Evolutionary conservation across 1,140 invertebrate genomes (phyloP).

Genomic region (Palaemon carinicauda): DNA sequence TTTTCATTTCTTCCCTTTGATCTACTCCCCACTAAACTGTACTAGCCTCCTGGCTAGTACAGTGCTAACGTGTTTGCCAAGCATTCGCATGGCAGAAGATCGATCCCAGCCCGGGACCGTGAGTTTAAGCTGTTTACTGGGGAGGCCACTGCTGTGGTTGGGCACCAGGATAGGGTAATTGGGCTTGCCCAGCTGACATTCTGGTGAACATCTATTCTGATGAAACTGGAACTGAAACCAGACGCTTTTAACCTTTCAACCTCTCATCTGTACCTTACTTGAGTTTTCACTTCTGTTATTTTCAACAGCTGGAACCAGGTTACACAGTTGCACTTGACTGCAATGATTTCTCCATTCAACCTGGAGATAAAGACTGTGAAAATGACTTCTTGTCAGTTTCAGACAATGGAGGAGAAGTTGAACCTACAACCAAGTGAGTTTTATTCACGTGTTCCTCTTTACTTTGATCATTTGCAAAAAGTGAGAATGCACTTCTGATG

Average conservation of each 20-base stretch:
- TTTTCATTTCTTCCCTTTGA: too few species aligned
- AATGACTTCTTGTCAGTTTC: conserved; percentile 36
- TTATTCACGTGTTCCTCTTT: background rate
- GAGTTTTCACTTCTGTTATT: background rate
- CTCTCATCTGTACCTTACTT: background rate
- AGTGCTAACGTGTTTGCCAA: too few species aligned
- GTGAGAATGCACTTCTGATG: background rate
- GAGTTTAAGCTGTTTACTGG: too few species aligned
- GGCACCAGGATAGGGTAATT: too few species aligned
- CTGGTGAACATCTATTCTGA: too few species aligned
- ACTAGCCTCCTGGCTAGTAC: too few species aligned
- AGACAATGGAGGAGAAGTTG: background rate
- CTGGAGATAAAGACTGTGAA: conserved; percentile 35
- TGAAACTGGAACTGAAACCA: too few species aligned
- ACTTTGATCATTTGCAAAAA: background rate
- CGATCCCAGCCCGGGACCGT: too few species aligned
- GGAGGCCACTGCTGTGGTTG: too few species aligned
- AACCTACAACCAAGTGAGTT: background rate
- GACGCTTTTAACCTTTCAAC: background rate
- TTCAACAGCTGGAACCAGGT: conserved; percentile 3
- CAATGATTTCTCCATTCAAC: conserved; percentile 41
- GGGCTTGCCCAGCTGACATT: too few species aligned
- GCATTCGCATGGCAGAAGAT: too few species aligned
- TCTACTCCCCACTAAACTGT: too few species aligned
- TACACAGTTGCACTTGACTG: conserved; percentile 36